Conservation (phyloP, 2,888 invertebrate species). For the Rosalia funebris region DNA sequence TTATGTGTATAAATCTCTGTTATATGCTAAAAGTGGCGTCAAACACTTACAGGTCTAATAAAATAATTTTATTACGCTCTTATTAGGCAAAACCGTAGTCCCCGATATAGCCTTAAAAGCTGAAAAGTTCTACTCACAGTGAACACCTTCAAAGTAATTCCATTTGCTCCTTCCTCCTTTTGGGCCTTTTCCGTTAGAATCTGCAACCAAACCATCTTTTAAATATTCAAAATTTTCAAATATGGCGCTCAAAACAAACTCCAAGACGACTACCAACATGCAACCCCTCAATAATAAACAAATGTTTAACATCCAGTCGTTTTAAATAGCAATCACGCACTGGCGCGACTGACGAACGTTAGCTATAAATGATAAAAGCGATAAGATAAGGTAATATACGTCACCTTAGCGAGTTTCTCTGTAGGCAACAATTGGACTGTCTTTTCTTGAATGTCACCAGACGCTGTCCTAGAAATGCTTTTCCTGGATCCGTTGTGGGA, state of each 20-base stretch:
- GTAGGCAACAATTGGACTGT: constrained; percentile 75
- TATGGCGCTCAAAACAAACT: constrained; percentile 19
- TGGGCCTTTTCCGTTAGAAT: constrained; percentile 76
- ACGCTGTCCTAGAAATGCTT: constrained; percentile 71
- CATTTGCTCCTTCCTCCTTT: constrained; percentile 76
- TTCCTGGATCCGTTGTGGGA: constrained; percentile 62
- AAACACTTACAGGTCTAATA: not conserved
- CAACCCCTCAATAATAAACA: not conserved
- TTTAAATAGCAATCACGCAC: not conserved
- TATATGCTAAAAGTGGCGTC: too few species aligned
- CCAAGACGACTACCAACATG: constrained; percentile 19
- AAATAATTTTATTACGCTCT: not conserved
- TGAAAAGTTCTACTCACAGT: constrained; percentile 62
- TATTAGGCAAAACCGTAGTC: not conserved
- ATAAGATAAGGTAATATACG: constrained; percentile 41
- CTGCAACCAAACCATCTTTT: constrained; percentile 63
- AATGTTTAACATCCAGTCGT: constrained; percentile 3
- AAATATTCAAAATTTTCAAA: constrained; percentile 16
- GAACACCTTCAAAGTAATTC: constrained; percentile 76
- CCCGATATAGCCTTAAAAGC: not conserved
- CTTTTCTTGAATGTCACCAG: constrained; percentile 74
- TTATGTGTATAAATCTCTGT: too few species aligned
- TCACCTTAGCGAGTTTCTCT: constrained; percentile 80
- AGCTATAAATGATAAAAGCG: constrained; percentile 8
- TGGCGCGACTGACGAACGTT: not conserved